Evolutionary conservation across 2,888 invertebrate genomes (phyloP).

Genomic region (Sipha maydis): DNA sequence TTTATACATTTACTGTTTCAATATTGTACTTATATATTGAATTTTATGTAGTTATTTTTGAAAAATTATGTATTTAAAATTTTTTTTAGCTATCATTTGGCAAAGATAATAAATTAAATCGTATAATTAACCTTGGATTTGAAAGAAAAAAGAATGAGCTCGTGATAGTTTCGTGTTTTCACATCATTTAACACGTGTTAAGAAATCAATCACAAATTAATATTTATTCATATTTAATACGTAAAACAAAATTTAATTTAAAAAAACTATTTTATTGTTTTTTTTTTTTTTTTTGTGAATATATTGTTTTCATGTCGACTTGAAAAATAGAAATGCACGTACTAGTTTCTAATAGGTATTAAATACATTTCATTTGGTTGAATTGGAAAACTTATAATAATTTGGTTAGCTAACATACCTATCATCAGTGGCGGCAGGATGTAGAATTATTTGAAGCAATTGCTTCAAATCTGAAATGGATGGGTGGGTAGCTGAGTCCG

Average conservation of each 20-base stretch:
- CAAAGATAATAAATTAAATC: not conserved
- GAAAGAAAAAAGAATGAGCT: constrained; percentile 30
- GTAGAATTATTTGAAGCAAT: too few species aligned
- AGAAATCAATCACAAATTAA: constrained; percentile 14
- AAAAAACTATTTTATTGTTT: not conserved
- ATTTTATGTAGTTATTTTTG: constrained; percentile 12
- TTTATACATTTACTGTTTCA: not conserved
- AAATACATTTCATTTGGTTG: too few species aligned
- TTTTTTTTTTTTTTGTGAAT: too few species aligned
- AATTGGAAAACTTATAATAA: too few species aligned
- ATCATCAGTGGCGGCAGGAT: too few species aligned
- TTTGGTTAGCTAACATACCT: too few species aligned
- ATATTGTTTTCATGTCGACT: too few species aligned
- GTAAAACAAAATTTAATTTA: not conserved
- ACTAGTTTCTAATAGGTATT: too few species aligned
- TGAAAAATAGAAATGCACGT: too few species aligned
- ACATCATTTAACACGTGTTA: constrained; percentile 13
- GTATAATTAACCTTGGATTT: constrained; percentile 1
- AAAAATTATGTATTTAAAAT: not conserved
- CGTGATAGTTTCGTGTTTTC: constrained; percentile 45
- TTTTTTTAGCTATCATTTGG: not conserved
- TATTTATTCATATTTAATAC: not conserved
- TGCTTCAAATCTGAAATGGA: too few species aligned
- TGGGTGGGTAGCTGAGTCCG: too few species aligned
- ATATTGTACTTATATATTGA: not conserved